Base-by-base conservation (phyloP, 1,140 invertebrate genomes). In the Achroia grisella region DNA sequence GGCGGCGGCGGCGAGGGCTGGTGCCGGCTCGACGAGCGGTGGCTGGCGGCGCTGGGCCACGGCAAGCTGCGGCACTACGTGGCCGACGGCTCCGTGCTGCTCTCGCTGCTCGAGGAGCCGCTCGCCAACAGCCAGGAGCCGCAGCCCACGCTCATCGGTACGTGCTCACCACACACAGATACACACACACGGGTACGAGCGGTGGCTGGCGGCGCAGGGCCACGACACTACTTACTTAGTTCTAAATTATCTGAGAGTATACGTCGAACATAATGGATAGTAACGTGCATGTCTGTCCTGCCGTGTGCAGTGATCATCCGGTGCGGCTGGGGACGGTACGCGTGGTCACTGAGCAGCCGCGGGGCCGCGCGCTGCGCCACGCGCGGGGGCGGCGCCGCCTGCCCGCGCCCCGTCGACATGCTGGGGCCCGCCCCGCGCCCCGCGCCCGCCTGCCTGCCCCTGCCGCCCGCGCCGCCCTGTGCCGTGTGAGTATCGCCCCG, bases 31-130 rank as follows among this genome's bases (percentile, higher is more conserved):
- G 95, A 97, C 71, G 96, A 98, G 86, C 88, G 93, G n/a, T 91
- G 93, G 10, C 85, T 98, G 8, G 86, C 96, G 12, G 91, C 92
- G 52, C 91, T 95, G 70, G 95, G 94, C 83, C 52, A 89, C 88
- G 79, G 79, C 70, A 23, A 79, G 8, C 54, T 97, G 76, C 88
- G 94, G 35, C 98, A 98, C 84, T 98, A 96, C 86, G 94, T 97
- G 0, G 90, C 95, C 0, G 96, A 98, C 67, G 96, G 97, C 56
- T 91, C 91, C 2, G 94, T 95, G 1, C 91, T 99, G 67, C 80
- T 99, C 29, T 95, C 95, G 1, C 76, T 99, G 34, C 74, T 98
- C 4, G 97, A 99, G 72, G 95, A 98, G 72, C 95, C 95, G 10
- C 82, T 97, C 0, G 94, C 93, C 2, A 94, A 93, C 59, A 91